These are phyloP conservation scores for Sebastes oblongus DNA, from an alignment of 2,797 vertebrate species.

Conservation along the genomic window DNA sequence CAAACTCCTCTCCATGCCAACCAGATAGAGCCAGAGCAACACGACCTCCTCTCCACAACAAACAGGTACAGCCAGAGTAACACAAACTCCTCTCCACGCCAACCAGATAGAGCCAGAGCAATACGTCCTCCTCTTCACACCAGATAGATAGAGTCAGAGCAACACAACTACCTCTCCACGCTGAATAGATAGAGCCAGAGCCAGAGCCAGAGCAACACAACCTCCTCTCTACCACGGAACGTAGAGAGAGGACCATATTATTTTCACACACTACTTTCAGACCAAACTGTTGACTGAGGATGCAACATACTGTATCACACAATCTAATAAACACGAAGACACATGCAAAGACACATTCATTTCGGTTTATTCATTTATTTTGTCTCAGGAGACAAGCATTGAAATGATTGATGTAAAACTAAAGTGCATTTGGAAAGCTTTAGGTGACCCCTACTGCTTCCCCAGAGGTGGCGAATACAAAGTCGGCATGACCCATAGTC, in stretches of 20 bases:
- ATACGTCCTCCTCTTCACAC: too few species aligned
- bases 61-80: too few species aligned
- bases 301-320: not conserved
- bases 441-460: not conserved
- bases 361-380: not conserved
- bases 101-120: too few species aligned
- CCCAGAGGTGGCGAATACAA: not conserved
- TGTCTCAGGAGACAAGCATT: not conserved
- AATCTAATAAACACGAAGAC: accelerated
- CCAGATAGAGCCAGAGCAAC: too few species aligned
- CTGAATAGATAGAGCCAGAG: too few species aligned
- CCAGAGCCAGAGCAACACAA: too few species aligned
- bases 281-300: not conserved
- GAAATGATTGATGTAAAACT: not conserved
- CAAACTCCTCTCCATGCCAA: too few species aligned
- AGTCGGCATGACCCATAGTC: not conserved
- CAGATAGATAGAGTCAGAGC: too few species aligned
- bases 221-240: accelerated
- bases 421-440: not conserved
- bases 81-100: too few species aligned
- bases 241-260: too few species aligned
- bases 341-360: not conserved
- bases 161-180: too few species aligned
- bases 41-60: too few species aligned
- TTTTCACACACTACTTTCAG: not conserved